Conservation (phyloP, 2,888 invertebrate species). For the Dryadula phaetusa region DNA sequence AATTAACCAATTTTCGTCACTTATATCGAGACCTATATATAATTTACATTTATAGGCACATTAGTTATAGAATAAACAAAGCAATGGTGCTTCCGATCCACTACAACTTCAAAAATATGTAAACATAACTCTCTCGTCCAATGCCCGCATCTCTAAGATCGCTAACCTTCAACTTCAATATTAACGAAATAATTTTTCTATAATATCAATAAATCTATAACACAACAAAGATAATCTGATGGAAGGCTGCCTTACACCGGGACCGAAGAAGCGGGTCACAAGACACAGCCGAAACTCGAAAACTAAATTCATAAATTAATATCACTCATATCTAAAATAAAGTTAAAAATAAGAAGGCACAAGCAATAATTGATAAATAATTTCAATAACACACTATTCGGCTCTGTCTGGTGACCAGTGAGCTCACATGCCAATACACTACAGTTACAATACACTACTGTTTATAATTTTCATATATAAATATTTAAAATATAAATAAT, state of each 20-base stretch:
- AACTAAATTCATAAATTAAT: slow-evolving; percentile 81
- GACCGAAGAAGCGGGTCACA: slow-evolving; percentile 76
- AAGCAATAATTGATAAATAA: slow-evolving; percentile 80
- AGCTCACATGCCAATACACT: slow-evolving; percentile 27
- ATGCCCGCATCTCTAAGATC: slow-evolving; percentile 77
- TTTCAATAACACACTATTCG: slow-evolving; percentile 74
- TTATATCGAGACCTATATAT: slow-evolving; percentile 77
- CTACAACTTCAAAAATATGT: slow-evolving; percentile 75
- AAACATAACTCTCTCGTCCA: slow-evolving; percentile 72
- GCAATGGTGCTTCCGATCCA: slow-evolving; percentile 79
- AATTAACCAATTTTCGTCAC: slow-evolving; percentile 74
- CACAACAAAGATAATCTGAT: slow-evolving; percentile 62
- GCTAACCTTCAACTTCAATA: slow-evolving; percentile 70
- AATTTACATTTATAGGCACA: slow-evolving; percentile 83
- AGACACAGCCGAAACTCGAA: slow-evolving; percentile 76
- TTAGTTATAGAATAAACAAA: slow-evolving; percentile 81
- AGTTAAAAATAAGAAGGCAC: slow-evolving; percentile 82
- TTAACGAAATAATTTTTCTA: slow-evolving; percentile 63
- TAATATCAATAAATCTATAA: slow-evolving; percentile 50
- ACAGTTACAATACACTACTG: too few relatives aligned
- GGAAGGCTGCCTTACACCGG: slow-evolving; percentile 65
- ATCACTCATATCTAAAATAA: slow-evolving; percentile 77
- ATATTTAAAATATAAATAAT: neutral
- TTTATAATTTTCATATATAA: neutral
- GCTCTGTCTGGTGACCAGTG: slow-evolving; percentile 72